phyloP scores from a whole-genome alignment of 2,113 vertebrate species.

The Burhinus oedicnemus region DNA sequence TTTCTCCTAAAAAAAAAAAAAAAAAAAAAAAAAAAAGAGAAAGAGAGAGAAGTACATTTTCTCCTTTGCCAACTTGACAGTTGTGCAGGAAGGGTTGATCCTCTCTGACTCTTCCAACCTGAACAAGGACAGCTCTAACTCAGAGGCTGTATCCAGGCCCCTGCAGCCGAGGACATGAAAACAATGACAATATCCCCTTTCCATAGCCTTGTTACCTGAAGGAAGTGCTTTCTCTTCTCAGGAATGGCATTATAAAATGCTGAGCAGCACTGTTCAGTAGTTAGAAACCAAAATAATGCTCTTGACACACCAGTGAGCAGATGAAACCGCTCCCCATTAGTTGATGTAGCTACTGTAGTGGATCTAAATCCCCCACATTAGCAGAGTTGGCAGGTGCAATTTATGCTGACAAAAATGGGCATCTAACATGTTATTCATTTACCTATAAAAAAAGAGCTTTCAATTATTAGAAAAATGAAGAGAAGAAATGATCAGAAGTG shows the following conservation, averaged over 20 bases:
- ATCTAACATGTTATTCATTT: background rate
- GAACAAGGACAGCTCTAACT: background rate
- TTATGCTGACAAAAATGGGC: background rate
- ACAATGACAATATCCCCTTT: background rate
- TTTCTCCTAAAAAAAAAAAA: background rate
- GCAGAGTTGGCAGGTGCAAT: background rate
- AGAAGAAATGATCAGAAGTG: background rate
- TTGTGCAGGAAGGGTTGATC: background rate
- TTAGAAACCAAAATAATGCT: background rate
- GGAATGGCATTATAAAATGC: background rate
- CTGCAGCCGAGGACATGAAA: background rate
- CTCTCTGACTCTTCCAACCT: background rate
- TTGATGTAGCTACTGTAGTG: background rate
- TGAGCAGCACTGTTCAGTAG: background rate
- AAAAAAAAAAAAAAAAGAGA: no score
- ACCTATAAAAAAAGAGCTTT: background rate
- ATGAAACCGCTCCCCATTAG: background rate
- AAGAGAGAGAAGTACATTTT: background rate
- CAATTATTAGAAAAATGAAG: background rate
- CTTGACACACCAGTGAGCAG: background rate
- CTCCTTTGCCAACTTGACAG: background rate
- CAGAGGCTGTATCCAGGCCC: fast-evolving
- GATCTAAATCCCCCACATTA: background rate
- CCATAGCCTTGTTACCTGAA: background rate
- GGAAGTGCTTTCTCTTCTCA: background rate